phyloP scores from a whole-genome alignment of 1,140 invertebrate species.

The Calycopis cecrops region DNA sequence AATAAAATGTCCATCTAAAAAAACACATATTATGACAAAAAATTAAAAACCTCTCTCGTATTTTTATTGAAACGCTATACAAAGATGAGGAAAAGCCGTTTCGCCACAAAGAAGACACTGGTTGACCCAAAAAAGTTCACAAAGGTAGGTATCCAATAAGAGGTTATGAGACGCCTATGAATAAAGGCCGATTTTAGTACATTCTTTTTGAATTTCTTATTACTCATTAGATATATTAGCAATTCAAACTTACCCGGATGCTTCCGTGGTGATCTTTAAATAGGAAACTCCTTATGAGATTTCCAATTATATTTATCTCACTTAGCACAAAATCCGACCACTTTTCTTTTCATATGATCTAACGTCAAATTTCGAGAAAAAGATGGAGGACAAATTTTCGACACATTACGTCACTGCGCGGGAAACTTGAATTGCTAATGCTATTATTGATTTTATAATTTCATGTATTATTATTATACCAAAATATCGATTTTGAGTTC shows the following conservation, averaged over 20 bases:
- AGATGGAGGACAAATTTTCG: slow-evolving; percentile 41
- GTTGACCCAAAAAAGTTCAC: slow-evolving; percentile 58
- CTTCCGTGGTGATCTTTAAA: slow-evolving; percentile 51
- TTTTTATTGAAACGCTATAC: too few species aligned
- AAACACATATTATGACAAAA: too few species aligned
- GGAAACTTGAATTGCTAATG: slow-evolving; percentile 56
- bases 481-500: slow-evolving; percentile 11
- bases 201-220: slow-evolving; percentile 20
- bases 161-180: slow-evolving; percentile 36
- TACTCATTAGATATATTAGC: slow-evolving; percentile 20
- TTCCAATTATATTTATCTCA: slow-evolving; percentile 44
- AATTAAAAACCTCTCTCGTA: too few species aligned
- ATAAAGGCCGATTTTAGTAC: slow-evolving; percentile 17
- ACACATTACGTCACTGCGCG: slow-evolving; percentile 64
- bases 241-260: slow-evolving; percentile 59
- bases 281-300: slow-evolving; percentile 44
- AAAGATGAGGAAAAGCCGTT: slow-evolving; percentile 11
- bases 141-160: slow-evolving; percentile 22
- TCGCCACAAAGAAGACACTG: slow-evolving; percentile 45
- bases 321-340: slow-evolving; percentile 35
- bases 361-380: slow-evolving; percentile 40
- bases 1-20: too few species aligned
- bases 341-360: slow-evolving; percentile 44
- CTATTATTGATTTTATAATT: slow-evolving; percentile 20
- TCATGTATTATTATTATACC: slow-evolving; percentile 2